These are phyloP conservation scores for Gymnoscopelus microlampas DNA, from an alignment of 2,797 vertebrate species.

Conservation along the genomic window DNA sequence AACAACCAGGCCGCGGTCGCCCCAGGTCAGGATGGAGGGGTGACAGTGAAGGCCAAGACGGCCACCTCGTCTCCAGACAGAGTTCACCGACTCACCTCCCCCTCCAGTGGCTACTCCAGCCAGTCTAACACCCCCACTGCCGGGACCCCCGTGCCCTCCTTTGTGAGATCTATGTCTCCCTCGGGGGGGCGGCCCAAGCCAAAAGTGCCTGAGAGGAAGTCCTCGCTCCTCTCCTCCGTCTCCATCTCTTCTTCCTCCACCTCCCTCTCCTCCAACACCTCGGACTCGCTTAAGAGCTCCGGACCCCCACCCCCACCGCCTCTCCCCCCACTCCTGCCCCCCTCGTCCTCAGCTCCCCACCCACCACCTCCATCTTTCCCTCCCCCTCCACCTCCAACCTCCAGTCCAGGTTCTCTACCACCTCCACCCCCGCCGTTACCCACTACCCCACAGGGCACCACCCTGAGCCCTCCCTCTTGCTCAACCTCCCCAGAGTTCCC, in stretches of 20 bases:
- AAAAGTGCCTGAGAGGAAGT: conserved; percentile 96
- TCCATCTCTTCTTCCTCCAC: conserved; percentile 96
- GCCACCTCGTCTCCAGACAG: conserved; percentile 88
- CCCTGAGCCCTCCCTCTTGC: conserved; percentile 46
- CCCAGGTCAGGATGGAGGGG: conserved; percentile 60
- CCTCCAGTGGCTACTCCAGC: conserved; percentile 97
- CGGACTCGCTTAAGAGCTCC: conserved; percentile 84
- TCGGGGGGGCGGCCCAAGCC: conserved; percentile 87
- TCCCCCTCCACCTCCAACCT: conserved; percentile 59
- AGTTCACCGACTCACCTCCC: conserved; percentile 92
- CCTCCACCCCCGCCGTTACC: conserved; percentile 62
- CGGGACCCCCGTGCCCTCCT: conserved; percentile 92
- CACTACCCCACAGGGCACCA: conserved; percentile 50
- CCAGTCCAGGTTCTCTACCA: conserved; percentile 52
- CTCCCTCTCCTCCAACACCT: conserved; percentile 95
- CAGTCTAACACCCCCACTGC: conserved; percentile 98
- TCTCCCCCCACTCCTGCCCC: conserved; percentile 41
- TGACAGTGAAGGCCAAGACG: conserved; percentile 80
- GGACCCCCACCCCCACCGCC: conserved; percentile 64
- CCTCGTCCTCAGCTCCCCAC: conserved; percentile 58
- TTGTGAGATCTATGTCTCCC: conserved; percentile 86
- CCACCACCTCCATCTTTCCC: conserved; percentile 74
- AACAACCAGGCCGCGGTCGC: conserved; percentile 67
- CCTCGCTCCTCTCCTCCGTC: conserved; percentile 93
- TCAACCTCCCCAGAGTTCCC: conserved; percentile 84